A percentile compares a stretch with the other conserved stretches of the same genome.
Conservation (phyloP, 2,797 vertebrate species). For the Hydrocynus forskahlii region DNA sequence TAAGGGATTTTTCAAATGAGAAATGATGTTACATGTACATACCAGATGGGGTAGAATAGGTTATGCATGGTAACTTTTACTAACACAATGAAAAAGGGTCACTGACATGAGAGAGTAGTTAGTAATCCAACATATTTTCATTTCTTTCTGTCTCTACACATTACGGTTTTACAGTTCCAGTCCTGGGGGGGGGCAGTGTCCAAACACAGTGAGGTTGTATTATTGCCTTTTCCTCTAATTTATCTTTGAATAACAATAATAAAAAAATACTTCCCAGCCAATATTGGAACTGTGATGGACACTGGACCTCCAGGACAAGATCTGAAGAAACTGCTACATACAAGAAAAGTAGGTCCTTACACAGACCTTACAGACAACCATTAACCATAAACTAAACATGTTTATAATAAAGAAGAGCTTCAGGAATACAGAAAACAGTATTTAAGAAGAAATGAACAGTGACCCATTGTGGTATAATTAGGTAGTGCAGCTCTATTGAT, state of each 20-base stretch:
- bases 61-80: slow-evolving; percentile 14
- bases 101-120: slow-evolving; percentile 25
- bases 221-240: no score
- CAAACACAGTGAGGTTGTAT: no score
- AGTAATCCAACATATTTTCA: slow-evolving; percentile 17
- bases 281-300: no score
- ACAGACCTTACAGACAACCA: neutral
- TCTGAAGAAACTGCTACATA: no score
- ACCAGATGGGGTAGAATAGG: slow-evolving; percentile 43
- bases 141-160: slow-evolving; percentile 13
- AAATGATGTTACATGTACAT: slow-evolving; percentile 50
- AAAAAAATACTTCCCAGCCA: no score
- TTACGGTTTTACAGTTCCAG: neutral
- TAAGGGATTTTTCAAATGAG: slow-evolving; percentile 57
- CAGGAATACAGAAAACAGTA: neutral
- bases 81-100: slow-evolving; percentile 34
- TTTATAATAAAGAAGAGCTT: neutral
- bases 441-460: slow-evolving; percentile 7
- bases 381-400: neutral
- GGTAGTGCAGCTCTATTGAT: neutral
- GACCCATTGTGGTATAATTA: neutral
- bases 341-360: neutral
- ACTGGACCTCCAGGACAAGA: no score
- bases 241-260: no score
- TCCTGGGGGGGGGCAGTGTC: no score